These are phyloP conservation scores for Andrena fulva DNA, from an alignment of 2,888 invertebrate genomes.

Conservation along the genomic window DNA sequence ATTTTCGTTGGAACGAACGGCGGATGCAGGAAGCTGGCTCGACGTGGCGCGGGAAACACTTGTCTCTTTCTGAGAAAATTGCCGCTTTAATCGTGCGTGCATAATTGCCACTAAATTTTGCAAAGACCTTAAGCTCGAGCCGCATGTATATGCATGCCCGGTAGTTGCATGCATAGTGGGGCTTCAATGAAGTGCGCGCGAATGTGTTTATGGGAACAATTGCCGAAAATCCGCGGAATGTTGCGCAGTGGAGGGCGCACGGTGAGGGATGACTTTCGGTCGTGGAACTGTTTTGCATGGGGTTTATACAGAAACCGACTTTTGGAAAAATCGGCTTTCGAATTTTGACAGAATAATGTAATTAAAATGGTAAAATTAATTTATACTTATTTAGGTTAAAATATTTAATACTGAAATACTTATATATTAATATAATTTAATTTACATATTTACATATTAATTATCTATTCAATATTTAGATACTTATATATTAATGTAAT, in stretches of 20 bases:
- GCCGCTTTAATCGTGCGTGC: slow-evolving; percentile 58
- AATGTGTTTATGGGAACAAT: not conserved
- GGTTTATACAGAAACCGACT: not conserved
- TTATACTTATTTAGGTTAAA: too few species aligned
- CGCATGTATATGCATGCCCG: not conserved
- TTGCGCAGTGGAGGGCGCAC: not conserved
- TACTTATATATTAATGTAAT: too few species aligned
- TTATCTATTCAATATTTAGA: too few species aligned
- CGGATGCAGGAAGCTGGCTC: slow-evolving; percentile 27
- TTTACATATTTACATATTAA: too few species aligned
- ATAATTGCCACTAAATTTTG: slow-evolving; percentile 65
- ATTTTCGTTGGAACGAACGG: slow-evolving; percentile 1
- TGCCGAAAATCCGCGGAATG: not conserved
- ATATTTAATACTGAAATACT: too few species aligned
- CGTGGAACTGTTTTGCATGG: not conserved
- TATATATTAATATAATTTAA: too few species aligned
- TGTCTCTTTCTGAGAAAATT: slow-evolving; percentile 55
- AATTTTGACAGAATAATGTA: too few species aligned
- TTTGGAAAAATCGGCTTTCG: too few species aligned
- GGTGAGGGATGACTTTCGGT: not conserved
- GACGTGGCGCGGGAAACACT: slow-evolving; percentile 38
- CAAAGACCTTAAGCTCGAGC: slow-evolving; percentile 46
- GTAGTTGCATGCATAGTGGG: not conserved
- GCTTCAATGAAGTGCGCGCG: slow-evolving; percentile 23
- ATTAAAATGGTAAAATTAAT: too few species aligned